Conservation (phyloP, 2,797 vertebrate species). For the Mormyrops attenuatus region DNA sequence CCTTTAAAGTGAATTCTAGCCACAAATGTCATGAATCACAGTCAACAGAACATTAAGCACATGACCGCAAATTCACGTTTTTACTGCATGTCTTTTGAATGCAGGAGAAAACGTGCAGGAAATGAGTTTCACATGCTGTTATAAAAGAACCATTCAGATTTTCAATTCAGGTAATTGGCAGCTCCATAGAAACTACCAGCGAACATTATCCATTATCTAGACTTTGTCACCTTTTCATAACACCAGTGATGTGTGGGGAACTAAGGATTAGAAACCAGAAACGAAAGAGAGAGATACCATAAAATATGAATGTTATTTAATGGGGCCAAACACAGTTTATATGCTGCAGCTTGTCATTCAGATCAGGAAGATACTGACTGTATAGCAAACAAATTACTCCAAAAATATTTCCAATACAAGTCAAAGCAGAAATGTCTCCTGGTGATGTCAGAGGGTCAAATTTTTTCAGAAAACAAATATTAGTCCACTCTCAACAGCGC, state of each 20-base stretch:
- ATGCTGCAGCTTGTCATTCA: not conserved
- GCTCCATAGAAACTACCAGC: not conserved
- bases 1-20: not conserved
- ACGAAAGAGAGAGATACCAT: not conserved
- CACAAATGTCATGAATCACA: not conserved
- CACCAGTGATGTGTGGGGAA: not conserved
- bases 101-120: not conserved
- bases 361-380: not conserved
- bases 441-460: not conserved
- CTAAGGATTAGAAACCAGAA: not conserved
- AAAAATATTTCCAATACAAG: not conserved
- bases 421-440: not conserved
- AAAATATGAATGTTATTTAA: not conserved
- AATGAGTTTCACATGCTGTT: not conserved
- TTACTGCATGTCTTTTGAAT: not conserved
- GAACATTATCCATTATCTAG: not conserved
- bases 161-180: not conserved
- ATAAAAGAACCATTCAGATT: not conserved
- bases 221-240: not conserved
- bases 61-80: not conserved
- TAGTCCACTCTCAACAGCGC: not conserved
- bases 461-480: conserved; percentile 9
- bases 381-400: not conserved
- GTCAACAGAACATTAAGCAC: not conserved
- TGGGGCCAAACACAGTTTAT: not conserved